These are phyloP conservation scores for Morelia viridis DNA, from an alignment of 2,797 vertebrate species.

Conservation along the genomic window DNA sequence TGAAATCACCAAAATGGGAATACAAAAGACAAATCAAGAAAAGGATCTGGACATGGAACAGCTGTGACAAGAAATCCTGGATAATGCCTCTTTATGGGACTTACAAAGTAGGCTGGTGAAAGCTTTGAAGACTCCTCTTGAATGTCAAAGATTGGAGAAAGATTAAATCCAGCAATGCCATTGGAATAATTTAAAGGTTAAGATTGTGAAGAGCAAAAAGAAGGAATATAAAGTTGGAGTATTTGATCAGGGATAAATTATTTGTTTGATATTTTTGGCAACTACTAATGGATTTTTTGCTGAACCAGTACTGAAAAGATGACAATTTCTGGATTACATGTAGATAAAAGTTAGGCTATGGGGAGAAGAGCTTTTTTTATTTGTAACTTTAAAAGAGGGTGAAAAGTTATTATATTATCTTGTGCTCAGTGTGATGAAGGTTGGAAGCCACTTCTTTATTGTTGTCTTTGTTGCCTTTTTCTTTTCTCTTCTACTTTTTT, in stretches of 20 bases:
- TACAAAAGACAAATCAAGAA: background rate
- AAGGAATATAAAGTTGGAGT: background rate
- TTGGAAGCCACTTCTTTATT: no score
- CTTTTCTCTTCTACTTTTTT: background rate
- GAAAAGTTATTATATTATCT: no score
- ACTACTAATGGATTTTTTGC: background rate
- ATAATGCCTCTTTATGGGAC: background rate
- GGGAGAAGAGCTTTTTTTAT: background rate
- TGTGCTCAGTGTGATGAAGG: no score
- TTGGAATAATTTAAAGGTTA: background rate
- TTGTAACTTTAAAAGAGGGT: background rate
- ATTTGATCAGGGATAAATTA: background rate
- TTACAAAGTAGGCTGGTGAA: background rate
- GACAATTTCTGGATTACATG: background rate
- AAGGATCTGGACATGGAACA: background rate
- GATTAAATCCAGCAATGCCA: background rate
- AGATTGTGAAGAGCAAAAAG: background rate
- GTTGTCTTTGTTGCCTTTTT: no score
- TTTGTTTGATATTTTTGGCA: background rate
- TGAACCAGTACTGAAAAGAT: background rate
- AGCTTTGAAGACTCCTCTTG: background rate
- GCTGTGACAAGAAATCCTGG: background rate
- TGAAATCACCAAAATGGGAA: background rate
- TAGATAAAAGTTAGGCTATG: background rate
- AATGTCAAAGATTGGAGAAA: background rate